Evolutionary conservation across 2,797 vertebrate genomes (phyloP), one percentile per base, ranked within the genome.

Genomic region (Microctenopoma stevenorrisi): DNA sequence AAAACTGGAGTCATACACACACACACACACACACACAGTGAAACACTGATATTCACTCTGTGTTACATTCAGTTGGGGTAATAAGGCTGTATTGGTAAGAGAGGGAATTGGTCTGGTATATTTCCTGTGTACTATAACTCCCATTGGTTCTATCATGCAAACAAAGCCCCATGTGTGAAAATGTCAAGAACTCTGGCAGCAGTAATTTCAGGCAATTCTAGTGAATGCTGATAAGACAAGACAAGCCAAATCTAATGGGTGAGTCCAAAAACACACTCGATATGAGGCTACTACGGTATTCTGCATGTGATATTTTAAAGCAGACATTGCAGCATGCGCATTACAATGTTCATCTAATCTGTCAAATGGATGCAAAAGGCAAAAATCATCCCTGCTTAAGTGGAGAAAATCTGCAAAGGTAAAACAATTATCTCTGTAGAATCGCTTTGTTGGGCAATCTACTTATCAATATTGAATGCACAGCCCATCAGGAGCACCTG

Each of bases 71-170:
- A 55, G 65, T 12, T 15, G 52, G 59, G 72, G 74, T 82, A 78
- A 78, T 71, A 74, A 73, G 68, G 68, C 67, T 51, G 64, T 40
- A n/a, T 59, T 46, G 37, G 52, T 35, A 3, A 48, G 60, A 62
- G 54, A 51, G 14, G 44, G 30, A 48, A 64, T 68, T 5, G 10
- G 37, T 22, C 57, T 42, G 62, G 13, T 37, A 5, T 64, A 52
- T 72, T 53, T 78, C 42, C 53, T 56, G 26, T 42, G 44, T 33
- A 6, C 42, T 33, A 16, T 69, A 35, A 64, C 49, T 67, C 64
- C 48, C 81, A 79, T 74, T 68, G 53, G 59, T 66, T 43, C 65
- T 70, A 73, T 72, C 70, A 71, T 75, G 71, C 68, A 65, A 71
- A 74, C 74, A 75, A 16, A 72, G 46, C n/a, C 60, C 47, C 49